phyloP scores from a whole-genome alignment of 2,113 vertebrate species.

The Osmerus eperlanus region DNA sequence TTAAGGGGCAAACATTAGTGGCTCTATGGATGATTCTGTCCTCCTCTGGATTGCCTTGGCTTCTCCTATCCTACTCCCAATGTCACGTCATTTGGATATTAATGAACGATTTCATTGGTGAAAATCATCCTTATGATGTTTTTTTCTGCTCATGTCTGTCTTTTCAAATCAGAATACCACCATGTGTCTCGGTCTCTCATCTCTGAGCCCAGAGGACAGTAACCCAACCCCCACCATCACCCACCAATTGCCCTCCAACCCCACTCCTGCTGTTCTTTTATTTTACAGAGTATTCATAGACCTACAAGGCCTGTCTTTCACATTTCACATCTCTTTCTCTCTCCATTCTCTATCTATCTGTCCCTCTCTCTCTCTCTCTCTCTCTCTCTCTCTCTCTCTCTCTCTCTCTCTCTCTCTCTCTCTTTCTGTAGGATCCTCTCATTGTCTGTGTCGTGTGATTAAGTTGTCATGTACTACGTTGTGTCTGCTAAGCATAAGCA shows the following conservation, averaged over 20 bases:
- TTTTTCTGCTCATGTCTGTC: constrained; percentile 44
- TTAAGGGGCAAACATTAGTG: not conserved
- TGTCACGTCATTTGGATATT: not conserved
- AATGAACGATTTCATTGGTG: constrained; percentile 24
- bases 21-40: not conserved
- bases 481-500: constrained; percentile 6
- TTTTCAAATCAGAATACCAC: constrained; percentile 41
- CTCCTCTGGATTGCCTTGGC: not conserved
- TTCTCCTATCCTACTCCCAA: not conserved
- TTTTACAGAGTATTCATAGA: constrained; percentile 60
- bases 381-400: constrained; percentile 8
- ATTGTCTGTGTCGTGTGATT: constrained; percentile 55
- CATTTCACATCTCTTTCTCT: constrained; percentile 20
- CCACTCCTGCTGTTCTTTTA: constrained; percentile 53
- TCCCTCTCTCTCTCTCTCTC: not conserved
- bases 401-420: not conserved
- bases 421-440: constrained; percentile 39
- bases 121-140: constrained; percentile 53
- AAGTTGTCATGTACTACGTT: constrained; percentile 44
- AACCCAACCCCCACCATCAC: not conserved
- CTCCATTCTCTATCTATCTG: constrained; percentile 1
- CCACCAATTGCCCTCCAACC: constrained; percentile 47
- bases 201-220: not conserved
- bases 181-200: constrained; percentile 11
- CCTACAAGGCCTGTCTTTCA: constrained; percentile 29